Evolutionary conservation across 2,888 invertebrate species (phyloP).

Genomic region (Brassicogethes aeneus): DNA sequence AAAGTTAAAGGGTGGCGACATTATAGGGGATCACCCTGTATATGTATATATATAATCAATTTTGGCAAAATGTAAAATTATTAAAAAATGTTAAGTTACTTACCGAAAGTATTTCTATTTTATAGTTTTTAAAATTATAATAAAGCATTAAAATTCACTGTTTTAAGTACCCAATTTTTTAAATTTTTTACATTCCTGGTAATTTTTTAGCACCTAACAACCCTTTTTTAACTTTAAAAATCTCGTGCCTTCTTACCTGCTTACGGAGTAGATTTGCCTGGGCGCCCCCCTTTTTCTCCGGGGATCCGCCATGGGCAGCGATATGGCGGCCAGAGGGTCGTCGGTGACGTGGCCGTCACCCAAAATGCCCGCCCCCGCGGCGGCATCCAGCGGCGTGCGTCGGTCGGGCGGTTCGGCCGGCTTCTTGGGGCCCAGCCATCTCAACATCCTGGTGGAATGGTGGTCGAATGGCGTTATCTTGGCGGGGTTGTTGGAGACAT

Average conservation of each 20-base stretch:
- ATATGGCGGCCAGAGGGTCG: constrained; percentile 46
- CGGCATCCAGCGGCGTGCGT: constrained; percentile 4
- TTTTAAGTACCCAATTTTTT: too few species aligned
- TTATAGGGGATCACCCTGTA: too few species aligned
- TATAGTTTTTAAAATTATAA: too few species aligned
- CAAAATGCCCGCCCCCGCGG: constrained; percentile 2
- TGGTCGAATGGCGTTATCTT: not conserved
- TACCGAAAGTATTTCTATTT: too few species aligned
- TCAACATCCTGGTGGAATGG: constrained; percentile 25
- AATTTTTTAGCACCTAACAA: too few species aligned
- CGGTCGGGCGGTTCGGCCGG: constrained; percentile 19
- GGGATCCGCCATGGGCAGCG: constrained; percentile 16
- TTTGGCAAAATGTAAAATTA: too few species aligned
- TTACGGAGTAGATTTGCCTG: constrained; percentile 48
- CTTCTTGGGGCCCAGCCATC: constrained; percentile 33
- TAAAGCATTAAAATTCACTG: too few species aligned
- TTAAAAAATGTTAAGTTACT: too few species aligned
- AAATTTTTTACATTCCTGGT: too few species aligned
- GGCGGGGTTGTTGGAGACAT: constrained; percentile 4
- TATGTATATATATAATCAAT: too few species aligned
- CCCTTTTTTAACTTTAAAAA: too few species aligned
- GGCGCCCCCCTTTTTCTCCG: constrained; percentile 33
- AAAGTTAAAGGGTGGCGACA: too few species aligned
- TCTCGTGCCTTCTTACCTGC: constrained; percentile 37
- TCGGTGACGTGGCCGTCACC: constrained; percentile 34